These are phyloP conservation scores for Saturnia japonica DNA, from an alignment of 2,888 invertebrate species.

Conservation along the genomic window DNA sequence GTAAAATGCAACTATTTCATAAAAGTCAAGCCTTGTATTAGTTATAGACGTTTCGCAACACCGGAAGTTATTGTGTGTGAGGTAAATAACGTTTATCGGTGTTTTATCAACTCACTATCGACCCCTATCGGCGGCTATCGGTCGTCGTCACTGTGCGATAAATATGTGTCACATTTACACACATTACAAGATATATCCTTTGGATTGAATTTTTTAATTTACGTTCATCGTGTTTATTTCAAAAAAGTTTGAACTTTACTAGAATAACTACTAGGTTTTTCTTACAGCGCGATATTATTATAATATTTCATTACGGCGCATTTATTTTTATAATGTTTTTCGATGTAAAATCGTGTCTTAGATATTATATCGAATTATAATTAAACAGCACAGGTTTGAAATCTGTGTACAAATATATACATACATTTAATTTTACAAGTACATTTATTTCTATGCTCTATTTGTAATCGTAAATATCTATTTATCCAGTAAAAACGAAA, in stretches of 20 bases:
- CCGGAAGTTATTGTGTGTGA: slow-evolving; percentile 4
- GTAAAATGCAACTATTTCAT: background rate
- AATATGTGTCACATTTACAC: background rate
- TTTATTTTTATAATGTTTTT: too few relatives aligned
- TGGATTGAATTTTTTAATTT: background rate
- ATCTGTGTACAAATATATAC: too few relatives aligned
- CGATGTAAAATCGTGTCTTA: too few relatives aligned
- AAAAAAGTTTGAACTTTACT: background rate
- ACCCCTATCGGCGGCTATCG: background rate
- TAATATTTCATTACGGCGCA: too few relatives aligned
- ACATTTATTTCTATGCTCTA: too few relatives aligned
- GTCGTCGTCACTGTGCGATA: slow-evolving; percentile 1
- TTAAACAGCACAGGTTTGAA: too few relatives aligned
- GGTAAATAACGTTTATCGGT: background rate
- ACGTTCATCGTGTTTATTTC: background rate
- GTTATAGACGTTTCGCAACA: slow-evolving; percentile 6
- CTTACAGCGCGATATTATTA: too few relatives aligned
- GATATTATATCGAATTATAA: too few relatives aligned
- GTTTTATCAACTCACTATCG: background rate
- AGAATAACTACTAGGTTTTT: too few relatives aligned
- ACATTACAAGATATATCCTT: background rate
- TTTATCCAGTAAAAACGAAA: too few relatives aligned
- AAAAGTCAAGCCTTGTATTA: background rate
- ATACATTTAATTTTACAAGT: too few relatives aligned
- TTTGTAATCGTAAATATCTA: too few relatives aligned